Base-by-base conservation (phyloP, 53 echinoderm and acorn worm species). In the Holothuria leucospilota region DNA sequence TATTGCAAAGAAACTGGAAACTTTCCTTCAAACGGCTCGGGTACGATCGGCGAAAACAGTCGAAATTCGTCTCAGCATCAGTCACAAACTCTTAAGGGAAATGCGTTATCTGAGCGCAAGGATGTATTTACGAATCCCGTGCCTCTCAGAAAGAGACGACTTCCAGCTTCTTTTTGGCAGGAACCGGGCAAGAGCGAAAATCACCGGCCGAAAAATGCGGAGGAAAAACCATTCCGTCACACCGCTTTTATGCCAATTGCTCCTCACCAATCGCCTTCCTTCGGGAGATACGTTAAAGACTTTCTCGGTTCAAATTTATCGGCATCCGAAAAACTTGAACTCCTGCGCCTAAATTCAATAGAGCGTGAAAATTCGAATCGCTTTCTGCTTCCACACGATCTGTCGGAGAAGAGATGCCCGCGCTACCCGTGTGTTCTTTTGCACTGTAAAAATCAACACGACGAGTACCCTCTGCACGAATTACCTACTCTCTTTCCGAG, bases 151-250 rank as follows among this genome's bases (percentile, higher is more conserved):
- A 98, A 98, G 70, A 86, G 98, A 59, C 91, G 93, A 62, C 68
- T 98, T 46, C 98, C 98, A 23, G 98, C 98, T 9, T 98, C 98
- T 14, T 98, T 98, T 67, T 98, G 98, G 98, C 95, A 98, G 82
- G 98, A 98, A 53, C 98, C 97, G 8, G 93, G 93, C 7, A 87
- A 92, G 56, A 92, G 95, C 60, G 93, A 93, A 41, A 91, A 89
- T 59, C 92, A 93, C 51, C 86, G 78, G 25, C 65, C 75, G 38
- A 78, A 21, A 8, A 68, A 59, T 29, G 51, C 86, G 20, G 67
- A 51, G 38, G 86, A 86, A 20, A 49, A 20, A 63, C 20, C 68
- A 41, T 62, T 30, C 18, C 84, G 68, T 20, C 49, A 83, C 15
- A 83, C 84, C 25, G 84, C 84, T 6, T 83, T 83, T 63, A 12